Evolutionary conservation across 2,113 vertebrate genomes (phyloP).

Genomic region (Dromaius novaehollandiae): DNA sequence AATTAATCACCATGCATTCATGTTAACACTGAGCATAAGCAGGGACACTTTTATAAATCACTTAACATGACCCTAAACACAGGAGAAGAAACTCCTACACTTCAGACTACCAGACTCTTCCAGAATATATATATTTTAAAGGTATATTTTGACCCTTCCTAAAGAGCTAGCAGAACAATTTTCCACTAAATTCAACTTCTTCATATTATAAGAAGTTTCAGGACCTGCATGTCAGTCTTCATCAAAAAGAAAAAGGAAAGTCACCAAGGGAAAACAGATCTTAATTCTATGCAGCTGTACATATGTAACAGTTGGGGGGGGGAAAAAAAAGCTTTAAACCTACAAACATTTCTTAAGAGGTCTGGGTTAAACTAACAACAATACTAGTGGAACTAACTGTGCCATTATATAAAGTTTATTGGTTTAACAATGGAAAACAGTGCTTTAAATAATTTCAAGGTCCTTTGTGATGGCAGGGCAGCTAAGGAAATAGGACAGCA

Average conservation of each 20-base stretch:
- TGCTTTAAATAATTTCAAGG: constrained; percentile 53
- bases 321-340: neutral
- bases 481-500: constrained; percentile 15
- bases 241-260: neutral
- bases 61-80: neutral
- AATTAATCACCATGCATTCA: neutral
- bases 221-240: neutral
- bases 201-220: neutral
- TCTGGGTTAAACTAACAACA: constrained; percentile 36
- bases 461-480: neutral
- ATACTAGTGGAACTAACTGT: constrained; percentile 6
- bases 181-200: neutral
- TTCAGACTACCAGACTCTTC: neutral
- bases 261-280: neutral
- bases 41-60: neutral
- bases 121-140: neutral
- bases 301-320: neutral
- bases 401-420: constrained; percentile 26
- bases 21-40: neutral
- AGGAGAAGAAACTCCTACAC: neutral
- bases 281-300: neutral
- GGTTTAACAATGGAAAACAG: neutral
- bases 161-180: neutral
- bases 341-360: neutral
- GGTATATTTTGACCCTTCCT: neutral